Base-by-base conservation (phyloP, 2,888 invertebrate genomes). In the Prenolepis imparis region DNA sequence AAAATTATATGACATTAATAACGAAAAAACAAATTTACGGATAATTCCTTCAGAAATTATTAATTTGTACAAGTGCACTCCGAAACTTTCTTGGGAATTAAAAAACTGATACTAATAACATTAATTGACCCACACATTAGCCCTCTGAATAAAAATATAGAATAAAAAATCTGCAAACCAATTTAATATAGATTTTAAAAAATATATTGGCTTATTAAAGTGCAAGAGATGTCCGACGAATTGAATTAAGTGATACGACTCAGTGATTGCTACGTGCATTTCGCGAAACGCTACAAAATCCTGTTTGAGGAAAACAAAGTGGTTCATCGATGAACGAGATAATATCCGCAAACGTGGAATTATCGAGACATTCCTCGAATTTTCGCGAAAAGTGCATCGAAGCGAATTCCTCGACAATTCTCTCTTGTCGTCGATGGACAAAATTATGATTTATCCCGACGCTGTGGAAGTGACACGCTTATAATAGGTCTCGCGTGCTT, bases 251-350 rank as follows among this genome's bases (percentile, higher is more conserved):
- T 48, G 55, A 28, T n/a, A 41, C 39, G 28, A 68, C 55, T 77
- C 55, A 39, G n/a, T 57, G 67, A 77, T 77, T 77, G 67, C 28
- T 67, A 52, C 15, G 39, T 68, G 67, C 15, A 67, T 77, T 67
- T 24, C n/a, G 44, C 18, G 52, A 18, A 55, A 0, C 48, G 36
- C n/a, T 8, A 12, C 36, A 28, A 36, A 28, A 77, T 15, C n/a
- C 3, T 36, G 1, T 41, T 67, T n/a, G 55, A 36, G 18, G 39
- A 67, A 55, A 18, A 39, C 28, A n/a, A 8, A 55, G 72, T 80
- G 72, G 70, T 12, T 80, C 78, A 80, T 44, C 67, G 68, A 67
- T 41, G 77, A 67, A 11, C 15, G 32, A 57, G 41, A 15, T n/a
- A 11, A 15, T 41, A 59, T 77, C n/a, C 9, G 41, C 28, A 41